These are phyloP conservation scores for Melanostoma scalare DNA, from an alignment of 2,888 invertebrate species.

Conservation along the genomic window DNA sequence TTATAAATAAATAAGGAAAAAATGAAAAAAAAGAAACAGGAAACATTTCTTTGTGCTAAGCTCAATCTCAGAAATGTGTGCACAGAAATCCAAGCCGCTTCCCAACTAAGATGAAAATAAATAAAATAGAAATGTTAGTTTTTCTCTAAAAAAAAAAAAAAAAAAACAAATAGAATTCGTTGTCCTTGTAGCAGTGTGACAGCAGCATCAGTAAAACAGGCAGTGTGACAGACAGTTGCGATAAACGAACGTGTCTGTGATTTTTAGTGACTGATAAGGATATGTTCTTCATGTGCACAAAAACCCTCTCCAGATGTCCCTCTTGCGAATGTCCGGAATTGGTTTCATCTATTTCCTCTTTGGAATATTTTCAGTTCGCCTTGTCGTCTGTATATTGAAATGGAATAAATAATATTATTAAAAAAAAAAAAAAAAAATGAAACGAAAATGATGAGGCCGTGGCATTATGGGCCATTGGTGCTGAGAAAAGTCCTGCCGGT, in stretches of 20 bases:
- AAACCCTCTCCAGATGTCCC: conserved; percentile 33
- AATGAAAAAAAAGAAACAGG: conserved; percentile 21
- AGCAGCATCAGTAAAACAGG: conserved; percentile 17
- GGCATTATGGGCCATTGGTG: background rate
- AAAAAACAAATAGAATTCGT: conserved; percentile 9
- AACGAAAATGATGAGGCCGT: background rate
- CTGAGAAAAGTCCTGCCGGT: no score
- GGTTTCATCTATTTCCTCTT: conserved; percentile 31
- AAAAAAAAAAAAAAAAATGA: background rate
- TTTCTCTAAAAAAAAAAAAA: conserved; percentile 12
- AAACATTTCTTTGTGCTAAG: conserved; percentile 51
- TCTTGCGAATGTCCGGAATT: conserved; percentile 53
- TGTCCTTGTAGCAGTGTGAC: conserved; percentile 42
- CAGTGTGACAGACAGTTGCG: conserved; percentile 62
- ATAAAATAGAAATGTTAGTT: conserved; percentile 66
- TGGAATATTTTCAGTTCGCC: conserved; percentile 17
- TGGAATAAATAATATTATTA: conserved; percentile 62
- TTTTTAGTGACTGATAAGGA: conserved; percentile 70
- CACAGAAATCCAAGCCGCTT: conserved; percentile 37
- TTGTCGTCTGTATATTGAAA: conserved; percentile 44
- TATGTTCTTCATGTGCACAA: conserved; percentile 36
- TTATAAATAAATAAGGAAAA: background rate
- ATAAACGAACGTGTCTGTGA: conserved; percentile 69
- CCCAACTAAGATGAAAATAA: conserved; percentile 33
- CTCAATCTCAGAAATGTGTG: conserved; percentile 63